A percentile compares a stretch with the other conserved stretches of the same genome.
phyloP scores from a whole-genome alignment of 2,888 invertebrate genomes.

The Hoplodrina ambigua region DNA sequence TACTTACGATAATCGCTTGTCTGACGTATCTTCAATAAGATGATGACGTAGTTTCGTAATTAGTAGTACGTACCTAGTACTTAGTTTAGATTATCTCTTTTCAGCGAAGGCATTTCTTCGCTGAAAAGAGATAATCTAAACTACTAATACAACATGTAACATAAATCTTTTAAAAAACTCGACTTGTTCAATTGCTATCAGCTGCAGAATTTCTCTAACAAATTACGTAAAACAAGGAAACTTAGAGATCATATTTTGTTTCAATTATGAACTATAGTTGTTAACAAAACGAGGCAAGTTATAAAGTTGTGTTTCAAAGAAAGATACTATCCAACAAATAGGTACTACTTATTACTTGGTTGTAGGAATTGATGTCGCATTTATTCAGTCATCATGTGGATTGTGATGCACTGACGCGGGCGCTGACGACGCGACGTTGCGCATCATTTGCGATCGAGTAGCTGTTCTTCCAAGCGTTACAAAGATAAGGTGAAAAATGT shows the following conservation, averaged over 20 bases:
- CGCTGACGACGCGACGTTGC: neutral
- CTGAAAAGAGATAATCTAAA: too few relatives aligned
- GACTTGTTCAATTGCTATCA: conserved; percentile 19
- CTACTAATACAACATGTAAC: too few relatives aligned
- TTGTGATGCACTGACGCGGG: neutral
- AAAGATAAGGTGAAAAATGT: neutral
- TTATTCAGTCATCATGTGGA: conserved; percentile 24
- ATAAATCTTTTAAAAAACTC: neutral
- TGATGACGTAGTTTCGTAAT: too few relatives aligned
- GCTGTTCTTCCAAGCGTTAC: conserved; percentile 23
- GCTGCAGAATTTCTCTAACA: conserved; percentile 23
- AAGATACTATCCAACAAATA: conserved; percentile 35
- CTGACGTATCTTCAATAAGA: too few relatives aligned
- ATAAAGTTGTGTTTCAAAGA: conserved; percentile 22
- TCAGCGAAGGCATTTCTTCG: neutral
- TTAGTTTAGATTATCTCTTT: neutral
- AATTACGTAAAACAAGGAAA: conserved; percentile 50
- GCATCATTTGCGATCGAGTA: conserved; percentile 13
- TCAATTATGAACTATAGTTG: conserved; percentile 41
- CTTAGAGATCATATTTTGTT: conserved; percentile 31
- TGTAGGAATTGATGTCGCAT: conserved; percentile 14
- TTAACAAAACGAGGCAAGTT: conserved; percentile 35
- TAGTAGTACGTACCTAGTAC: too few relatives aligned
- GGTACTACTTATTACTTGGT: conserved; percentile 11
- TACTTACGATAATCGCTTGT: too few relatives aligned